phyloP scores from a whole-genome alignment of 2,888 invertebrate genomes.

The Iphiclides podalirius region DNA sequence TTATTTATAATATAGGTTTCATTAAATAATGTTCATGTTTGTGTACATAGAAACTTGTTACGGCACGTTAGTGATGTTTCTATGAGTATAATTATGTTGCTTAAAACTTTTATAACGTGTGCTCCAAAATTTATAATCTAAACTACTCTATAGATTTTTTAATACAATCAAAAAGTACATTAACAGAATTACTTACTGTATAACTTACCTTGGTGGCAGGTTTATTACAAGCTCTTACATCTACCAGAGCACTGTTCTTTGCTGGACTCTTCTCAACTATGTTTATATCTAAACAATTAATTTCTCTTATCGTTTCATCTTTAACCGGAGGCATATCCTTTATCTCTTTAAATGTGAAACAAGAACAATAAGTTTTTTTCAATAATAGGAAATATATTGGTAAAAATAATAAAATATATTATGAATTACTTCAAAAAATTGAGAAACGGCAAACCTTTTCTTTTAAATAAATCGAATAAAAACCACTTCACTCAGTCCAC shows the following conservation, averaged over 20 bases:
- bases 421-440: constrained; percentile 2
- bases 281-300: constrained; percentile 71
- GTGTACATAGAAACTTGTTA: no score
- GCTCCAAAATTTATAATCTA: no score
- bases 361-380: constrained; percentile 18
- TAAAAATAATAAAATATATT: constrained; percentile 2
- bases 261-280: constrained; percentile 71
- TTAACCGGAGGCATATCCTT: constrained; percentile 77
- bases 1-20: no score
- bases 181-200: no score
- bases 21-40: no score
- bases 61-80: no score
- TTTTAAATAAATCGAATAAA: constrained; percentile 22
- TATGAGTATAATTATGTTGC: no score
- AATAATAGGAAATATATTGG: no score
- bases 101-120: no score
- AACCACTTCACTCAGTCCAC: constrained; percentile 9
- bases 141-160: no score
- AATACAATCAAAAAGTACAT: no score
- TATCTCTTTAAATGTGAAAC: constrained; percentile 26
- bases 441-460: constrained; percentile 13
- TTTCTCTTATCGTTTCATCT: constrained; percentile 72
- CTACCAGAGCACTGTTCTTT: constrained; percentile 75
- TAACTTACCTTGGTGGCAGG: constrained; percentile 82
- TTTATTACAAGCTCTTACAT: constrained; percentile 85